Evolutionary conservation across 1,140 invertebrate genomes (phyloP), one percentile per base, ranked within the genome.

Genomic region (Metaphire vulgaris): DNA sequence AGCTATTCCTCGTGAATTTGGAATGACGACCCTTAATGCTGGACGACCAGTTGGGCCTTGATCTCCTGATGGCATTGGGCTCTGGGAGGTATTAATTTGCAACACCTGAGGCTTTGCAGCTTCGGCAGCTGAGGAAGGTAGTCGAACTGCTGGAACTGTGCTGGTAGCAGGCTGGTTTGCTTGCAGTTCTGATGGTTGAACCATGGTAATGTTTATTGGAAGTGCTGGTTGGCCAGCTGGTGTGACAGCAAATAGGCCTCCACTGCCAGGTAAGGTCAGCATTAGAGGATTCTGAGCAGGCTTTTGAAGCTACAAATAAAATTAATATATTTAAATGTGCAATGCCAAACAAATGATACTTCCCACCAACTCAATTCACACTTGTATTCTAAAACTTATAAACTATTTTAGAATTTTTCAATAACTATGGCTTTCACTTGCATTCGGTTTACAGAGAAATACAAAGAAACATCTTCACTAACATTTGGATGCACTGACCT

Each of bases 1-100:
- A 12, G 41, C 21, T 12, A 21, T 80, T 33, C 78, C 80, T 78
- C 80, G 76, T 70, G 91, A 89, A 82, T 90, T 90, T n/a, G 92
- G 92, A 87, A 93, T 92, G 80, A 93, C 91, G 80, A 93, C 92
- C 86, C 92, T 89, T 76, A 94, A 86, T 86, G 92, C 92, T 80
- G 91, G 90, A 83, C 91, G 30, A 75, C 77, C n/a, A 80, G 80
- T 29, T 76, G n/a, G 77, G 75, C n/a, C 41, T 12, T 6, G 41
- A 21, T 56, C 41, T 56, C 6, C 41, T 56, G 41, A n/a, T n/a
- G n/a, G n/a, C 21, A 21, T 12, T 56, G 41, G 6, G 21, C 6
- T 56, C 41, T 56, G 41, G 6, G 41, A 56, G 21, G 41, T 56
- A 56, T 12, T 12, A 21, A 56, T 56, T 21, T 56, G 41, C 6